These are phyloP conservation scores for Colossoma macropomum DNA, from an alignment of 2,113 vertebrate species.

Conservation along the genomic window DNA sequence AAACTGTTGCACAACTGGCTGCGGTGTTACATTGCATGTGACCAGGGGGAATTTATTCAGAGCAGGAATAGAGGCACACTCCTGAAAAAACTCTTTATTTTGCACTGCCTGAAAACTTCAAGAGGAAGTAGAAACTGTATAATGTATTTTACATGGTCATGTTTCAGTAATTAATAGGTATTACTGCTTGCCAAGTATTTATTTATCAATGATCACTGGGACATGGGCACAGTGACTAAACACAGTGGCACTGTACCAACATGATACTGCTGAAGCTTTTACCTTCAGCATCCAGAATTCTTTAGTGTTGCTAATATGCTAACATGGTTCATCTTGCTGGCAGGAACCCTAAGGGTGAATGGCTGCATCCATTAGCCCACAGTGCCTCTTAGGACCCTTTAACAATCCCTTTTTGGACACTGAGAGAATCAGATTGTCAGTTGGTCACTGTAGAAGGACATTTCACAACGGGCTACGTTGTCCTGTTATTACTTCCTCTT, in stretches of 20 bases:
- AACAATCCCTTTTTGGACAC: not conserved
- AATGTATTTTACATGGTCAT: conserved; percentile 14
- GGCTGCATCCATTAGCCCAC: not conserved
- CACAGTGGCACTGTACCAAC: no score
- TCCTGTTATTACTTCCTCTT: conserved; percentile 49
- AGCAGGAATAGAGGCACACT: conserved; percentile 23
- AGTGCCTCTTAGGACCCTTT: not conserved
- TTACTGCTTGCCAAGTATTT: no score
- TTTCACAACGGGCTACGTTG: not conserved
- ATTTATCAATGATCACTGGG: no score
- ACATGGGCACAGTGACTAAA: not conserved
- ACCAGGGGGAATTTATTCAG: conserved; percentile 53
- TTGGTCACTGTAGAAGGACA: not conserved
- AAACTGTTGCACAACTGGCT: conserved; percentile 47
- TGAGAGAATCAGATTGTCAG: not conserved
- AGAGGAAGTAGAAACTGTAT: conserved; percentile 41
- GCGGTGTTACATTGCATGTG: conserved; percentile 46
- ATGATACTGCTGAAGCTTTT: not conserved
- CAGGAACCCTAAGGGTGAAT: not conserved
- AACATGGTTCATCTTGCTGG: not conserved
- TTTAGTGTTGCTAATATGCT: not conserved
- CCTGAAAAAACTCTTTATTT: conserved; percentile 8
- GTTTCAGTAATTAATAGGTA: not conserved
- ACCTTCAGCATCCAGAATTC: not conserved
- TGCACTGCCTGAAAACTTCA: not conserved